These are phyloP conservation scores for Conopomorpha cramerella DNA, from an alignment of 1,140 invertebrate genomes.

Conservation along the genomic window DNA sequence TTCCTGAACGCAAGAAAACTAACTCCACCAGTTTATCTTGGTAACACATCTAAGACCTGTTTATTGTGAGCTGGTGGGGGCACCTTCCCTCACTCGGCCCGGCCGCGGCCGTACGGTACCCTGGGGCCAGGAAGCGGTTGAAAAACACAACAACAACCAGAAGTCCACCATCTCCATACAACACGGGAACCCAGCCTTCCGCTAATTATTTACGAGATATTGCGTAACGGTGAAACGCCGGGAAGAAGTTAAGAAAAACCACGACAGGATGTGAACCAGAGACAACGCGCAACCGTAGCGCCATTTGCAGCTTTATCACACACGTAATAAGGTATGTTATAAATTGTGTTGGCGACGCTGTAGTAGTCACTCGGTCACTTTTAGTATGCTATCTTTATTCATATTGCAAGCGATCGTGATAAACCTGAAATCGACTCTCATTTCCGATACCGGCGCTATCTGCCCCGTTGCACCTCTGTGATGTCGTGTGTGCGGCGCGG, in stretches of 20 bases:
- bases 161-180: conserved; percentile 51
- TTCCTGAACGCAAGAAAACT: no score
- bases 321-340: conserved; percentile 16
- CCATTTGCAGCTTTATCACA: no score
- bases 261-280: conserved; percentile 40
- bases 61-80: no score
- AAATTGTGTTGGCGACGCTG: conserved; percentile 16
- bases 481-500: background rate
- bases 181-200: conserved; percentile 56
- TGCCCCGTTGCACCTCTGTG: no score
- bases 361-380: conserved; percentile 19
- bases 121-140: no score
- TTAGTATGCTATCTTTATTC: conserved; percentile 55
- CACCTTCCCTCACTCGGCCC: no score
- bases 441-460: no score
- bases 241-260: conserved; percentile 51
- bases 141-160: no score
- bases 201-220: conserved; percentile 61
- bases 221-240: conserved; percentile 58
- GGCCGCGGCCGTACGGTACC: no score
- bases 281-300: no score
- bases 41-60: no score
- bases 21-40: no score
- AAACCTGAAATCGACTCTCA: conserved; percentile 32
- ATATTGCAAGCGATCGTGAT: conserved; percentile 48